phyloP scores from a whole-genome alignment of 2,797 vertebrate species.

The Enteromius unitaeniatus region DNA sequence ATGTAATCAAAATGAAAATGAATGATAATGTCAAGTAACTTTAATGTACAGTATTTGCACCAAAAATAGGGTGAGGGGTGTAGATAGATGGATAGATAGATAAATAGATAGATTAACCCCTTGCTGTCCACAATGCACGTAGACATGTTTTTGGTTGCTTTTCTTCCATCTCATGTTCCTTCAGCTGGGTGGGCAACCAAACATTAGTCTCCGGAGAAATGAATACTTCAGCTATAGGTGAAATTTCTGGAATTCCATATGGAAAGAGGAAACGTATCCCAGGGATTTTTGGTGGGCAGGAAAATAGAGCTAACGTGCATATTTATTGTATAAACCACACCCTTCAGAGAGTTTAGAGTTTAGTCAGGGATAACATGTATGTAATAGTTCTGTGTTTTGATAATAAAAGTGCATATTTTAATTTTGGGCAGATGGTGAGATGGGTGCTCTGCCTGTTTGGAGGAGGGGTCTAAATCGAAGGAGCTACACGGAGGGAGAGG shows the following conservation, averaged over 20 bases:
- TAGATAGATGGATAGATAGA: neutral
- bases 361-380: constrained; percentile 55
- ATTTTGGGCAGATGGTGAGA: constrained; percentile 63
- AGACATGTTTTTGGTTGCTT: constrained; percentile 58
- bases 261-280: constrained; percentile 53
- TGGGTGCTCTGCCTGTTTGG: constrained; percentile 62
- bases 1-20: too few relatives aligned
- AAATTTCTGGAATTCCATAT: constrained; percentile 67
- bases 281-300: constrained; percentile 55
- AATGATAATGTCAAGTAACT: too few relatives aligned
- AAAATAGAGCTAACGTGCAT: constrained; percentile 54
- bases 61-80: too few relatives aligned
- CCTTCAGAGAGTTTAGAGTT: constrained; percentile 32
- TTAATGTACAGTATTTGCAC: too few relatives aligned
- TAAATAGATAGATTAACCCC: neutral
- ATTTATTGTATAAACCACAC: constrained; percentile 19
- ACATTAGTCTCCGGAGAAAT: constrained; percentile 48
- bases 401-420: neutral
- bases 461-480: constrained; percentile 75
- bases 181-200: constrained; percentile 50
- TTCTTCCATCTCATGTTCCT: constrained; percentile 56
- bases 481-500: constrained; percentile 80
- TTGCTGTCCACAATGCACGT: constrained; percentile 34
- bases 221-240: constrained; percentile 56
- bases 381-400: constrained; percentile 47